A percentile compares a stretch with the other conserved stretches of the same genome.
Evolutionary conservation across 1,140 invertebrate genomes (phyloP).

Genomic region (Drosophila sulfurigaster): DNA sequence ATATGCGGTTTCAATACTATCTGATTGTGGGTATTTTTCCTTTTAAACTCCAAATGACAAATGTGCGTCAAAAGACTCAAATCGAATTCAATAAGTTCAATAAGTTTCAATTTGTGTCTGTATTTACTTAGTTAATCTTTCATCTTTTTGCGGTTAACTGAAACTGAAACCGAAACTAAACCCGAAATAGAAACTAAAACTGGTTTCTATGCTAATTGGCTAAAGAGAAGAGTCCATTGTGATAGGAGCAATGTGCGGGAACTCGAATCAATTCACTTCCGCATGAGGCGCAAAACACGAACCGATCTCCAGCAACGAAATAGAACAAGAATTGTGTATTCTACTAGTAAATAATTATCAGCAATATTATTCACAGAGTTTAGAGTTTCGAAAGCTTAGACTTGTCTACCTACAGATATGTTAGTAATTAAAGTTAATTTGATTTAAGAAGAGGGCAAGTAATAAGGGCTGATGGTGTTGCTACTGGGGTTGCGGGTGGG

Average conservation of each 20-base stretch:
- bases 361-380: conserved; percentile 19
- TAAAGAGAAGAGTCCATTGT: conserved; percentile 54
- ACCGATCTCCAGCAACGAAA: conserved; percentile 12
- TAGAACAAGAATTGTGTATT: conserved; percentile 29
- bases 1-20: background rate
- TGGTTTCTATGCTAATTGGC: conserved; percentile 69
- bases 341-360: conserved; percentile 26
- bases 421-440: conserved; percentile 18
- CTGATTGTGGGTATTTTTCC: background rate
- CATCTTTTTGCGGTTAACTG: conserved; percentile 31
- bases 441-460: conserved; percentile 46
- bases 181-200: conserved; percentile 35
- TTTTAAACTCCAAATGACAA: background rate
- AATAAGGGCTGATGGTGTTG: conserved; percentile 35
- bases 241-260: conserved; percentile 17
- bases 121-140: conserved; percentile 13
- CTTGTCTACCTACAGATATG: conserved; percentile 25
- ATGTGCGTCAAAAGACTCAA: conserved; percentile 12
- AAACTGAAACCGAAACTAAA: conserved; percentile 7
- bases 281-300: conserved; percentile 25
- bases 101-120: conserved; percentile 10
- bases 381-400: conserved; percentile 22
- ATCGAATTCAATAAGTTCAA: background rate
- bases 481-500: conserved; percentile 7
- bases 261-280: conserved; percentile 49